phyloP scores from a whole-genome alignment of 2,797 vertebrate species.

The Basileuterus tristriatus region DNA sequence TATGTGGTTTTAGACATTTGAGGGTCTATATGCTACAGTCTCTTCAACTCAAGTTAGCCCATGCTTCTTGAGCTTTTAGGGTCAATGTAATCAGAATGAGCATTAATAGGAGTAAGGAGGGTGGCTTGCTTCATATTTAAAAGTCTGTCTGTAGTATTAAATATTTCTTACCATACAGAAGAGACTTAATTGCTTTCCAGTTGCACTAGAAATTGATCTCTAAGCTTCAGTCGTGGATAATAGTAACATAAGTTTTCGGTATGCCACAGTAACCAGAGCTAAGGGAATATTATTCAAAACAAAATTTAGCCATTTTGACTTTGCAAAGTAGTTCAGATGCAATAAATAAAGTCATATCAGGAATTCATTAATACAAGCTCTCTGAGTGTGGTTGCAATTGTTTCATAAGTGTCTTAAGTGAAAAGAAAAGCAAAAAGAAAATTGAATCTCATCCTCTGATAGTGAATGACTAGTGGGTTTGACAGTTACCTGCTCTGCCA shows the following conservation, averaged over 20 bases:
- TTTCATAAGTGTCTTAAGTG: neutral
- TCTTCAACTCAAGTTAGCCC: neutral
- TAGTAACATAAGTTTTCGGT: neutral
- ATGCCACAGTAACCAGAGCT: neutral
- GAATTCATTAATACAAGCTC: neutral
- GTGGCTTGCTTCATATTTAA: neutral
- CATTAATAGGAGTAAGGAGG: neutral
- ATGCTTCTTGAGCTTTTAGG: neutral
- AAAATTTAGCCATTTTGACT: neutral
- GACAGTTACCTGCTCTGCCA: neutral
- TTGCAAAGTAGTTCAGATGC: neutral
- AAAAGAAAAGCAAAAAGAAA: neutral
- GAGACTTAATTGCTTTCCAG: neutral
- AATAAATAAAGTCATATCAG: neutral
- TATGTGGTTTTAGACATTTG: neutral
- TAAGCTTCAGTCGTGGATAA: neutral
- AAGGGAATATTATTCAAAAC: neutral
- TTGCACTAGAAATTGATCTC: neutral
- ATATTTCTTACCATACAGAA: neutral
- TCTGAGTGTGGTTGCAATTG: neutral
- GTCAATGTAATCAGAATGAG: neutral
- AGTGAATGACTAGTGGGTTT: neutral
- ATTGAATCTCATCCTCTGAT: neutral
- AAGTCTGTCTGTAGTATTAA: neutral
- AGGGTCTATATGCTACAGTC: neutral